These are phyloP conservation scores for Microcebus lehilahytsara DNA, from an alignment of 2,113 vertebrate species.

Conservation along the genomic window DNA sequence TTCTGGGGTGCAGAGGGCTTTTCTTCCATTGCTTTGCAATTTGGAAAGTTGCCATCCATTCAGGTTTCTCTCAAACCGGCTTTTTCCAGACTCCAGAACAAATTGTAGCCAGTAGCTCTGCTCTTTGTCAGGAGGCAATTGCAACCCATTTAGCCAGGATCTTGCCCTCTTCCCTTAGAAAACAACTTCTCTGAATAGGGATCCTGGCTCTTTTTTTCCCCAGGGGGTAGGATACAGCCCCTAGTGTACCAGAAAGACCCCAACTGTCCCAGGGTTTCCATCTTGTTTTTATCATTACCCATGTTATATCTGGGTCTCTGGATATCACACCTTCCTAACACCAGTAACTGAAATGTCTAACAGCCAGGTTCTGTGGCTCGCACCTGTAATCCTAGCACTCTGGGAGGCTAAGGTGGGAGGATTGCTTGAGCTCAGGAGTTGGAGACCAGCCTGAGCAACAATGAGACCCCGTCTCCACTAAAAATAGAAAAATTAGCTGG, in stretches of 20 bases:
- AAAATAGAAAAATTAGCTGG: no score
- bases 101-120: conserved; percentile 36
- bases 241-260: background rate
- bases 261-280: background rate
- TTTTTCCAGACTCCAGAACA: conserved; percentile 52
- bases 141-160: background rate
- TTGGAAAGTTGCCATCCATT: conserved; percentile 66
- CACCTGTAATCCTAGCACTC: no score
- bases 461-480: no score
- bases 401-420: no score
- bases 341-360: background rate
- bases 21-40: conserved; percentile 35
- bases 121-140: conserved; percentile 24
- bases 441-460: no score
- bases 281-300: background rate
- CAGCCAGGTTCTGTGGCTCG: no score
- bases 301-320: background rate
- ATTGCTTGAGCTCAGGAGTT: no score
- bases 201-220: background rate
- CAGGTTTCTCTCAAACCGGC: conserved; percentile 15
- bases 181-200: background rate
- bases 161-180: background rate
- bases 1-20: background rate
- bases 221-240: background rate
- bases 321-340: background rate